phyloP scores from a whole-genome alignment of 2,797 vertebrate genomes.

The Columba guinea region DNA sequence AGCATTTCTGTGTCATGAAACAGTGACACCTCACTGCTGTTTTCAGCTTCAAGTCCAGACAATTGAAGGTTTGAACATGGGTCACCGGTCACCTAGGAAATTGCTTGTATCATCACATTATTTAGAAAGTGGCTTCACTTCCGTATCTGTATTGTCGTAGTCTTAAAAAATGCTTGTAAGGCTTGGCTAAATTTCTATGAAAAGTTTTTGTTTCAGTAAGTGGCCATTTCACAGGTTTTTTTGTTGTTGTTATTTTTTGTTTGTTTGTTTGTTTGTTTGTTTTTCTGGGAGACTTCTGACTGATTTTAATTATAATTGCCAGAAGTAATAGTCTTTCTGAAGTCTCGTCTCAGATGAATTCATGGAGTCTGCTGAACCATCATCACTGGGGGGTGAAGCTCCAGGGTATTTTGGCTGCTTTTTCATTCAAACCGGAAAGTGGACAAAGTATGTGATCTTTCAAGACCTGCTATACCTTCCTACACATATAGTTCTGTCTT shows the following conservation, averaged over 20 bases:
- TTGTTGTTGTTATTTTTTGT: too few relatives aligned
- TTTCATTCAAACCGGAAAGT: not conserved
- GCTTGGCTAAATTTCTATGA: not conserved
- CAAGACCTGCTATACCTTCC: not conserved
- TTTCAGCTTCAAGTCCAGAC: not conserved
- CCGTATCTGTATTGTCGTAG: not conserved
- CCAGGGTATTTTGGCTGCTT: not conserved
- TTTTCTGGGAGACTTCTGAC: not conserved
- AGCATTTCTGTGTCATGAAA: not conserved
- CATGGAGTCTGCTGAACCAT: not conserved
- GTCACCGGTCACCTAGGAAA: not conserved
- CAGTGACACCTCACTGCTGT: not conserved
- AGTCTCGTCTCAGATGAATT: not conserved
- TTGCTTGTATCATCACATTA: not conserved
- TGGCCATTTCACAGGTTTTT: not conserved
- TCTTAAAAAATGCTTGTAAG: not conserved
- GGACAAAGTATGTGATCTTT: not conserved
- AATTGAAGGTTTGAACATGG: not conserved
- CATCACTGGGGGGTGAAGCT: not conserved
- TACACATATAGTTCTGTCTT: not conserved
- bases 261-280: not conserved
- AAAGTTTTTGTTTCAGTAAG: not conserved
- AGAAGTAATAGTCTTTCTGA: not conserved
- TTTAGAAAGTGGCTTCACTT: not conserved
- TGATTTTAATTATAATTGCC: not conserved